A percentile compares a stretch with the other conserved stretches of the same genome.
These are phyloP conservation scores for Drosophila virilis DNA, from an alignment of 1,140 invertebrate genomes.

Conservation along the genomic window DNA sequence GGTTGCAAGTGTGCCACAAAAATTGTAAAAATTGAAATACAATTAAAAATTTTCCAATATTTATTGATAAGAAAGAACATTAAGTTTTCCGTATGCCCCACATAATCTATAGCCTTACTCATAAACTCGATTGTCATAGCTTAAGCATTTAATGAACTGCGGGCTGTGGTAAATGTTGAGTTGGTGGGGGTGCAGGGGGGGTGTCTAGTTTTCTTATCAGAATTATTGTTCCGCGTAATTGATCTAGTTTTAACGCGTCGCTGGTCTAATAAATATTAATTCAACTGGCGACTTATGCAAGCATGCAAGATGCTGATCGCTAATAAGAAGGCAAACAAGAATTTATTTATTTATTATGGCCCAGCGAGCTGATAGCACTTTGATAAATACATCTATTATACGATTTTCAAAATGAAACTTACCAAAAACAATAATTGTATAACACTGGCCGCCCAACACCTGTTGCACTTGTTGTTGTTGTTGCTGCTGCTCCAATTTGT, in stretches of 20 bases:
- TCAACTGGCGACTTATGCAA: slow-evolving; percentile 42
- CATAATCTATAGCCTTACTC: slow-evolving; percentile 15
- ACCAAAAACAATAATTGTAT: slow-evolving; percentile 44
- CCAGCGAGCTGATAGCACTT: not conserved
- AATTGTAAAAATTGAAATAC: not conserved
- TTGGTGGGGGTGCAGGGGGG: too few relatives aligned
- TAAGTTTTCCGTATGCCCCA: slow-evolving; percentile 15
- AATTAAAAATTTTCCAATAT: not conserved
- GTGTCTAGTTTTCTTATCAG: slow-evolving; percentile 51
- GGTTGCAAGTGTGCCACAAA: not conserved
- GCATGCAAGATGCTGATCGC: slow-evolving; percentile 62
- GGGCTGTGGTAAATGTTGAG: too few relatives aligned
- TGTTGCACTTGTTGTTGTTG: slow-evolving; percentile 35
- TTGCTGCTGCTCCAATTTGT: slow-evolving; percentile 55
- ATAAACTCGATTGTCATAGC: slow-evolving; percentile 17
- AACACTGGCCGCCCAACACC: slow-evolving; percentile 41
- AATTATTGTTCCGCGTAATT: slow-evolving; percentile 64
- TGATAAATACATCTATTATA: slow-evolving; percentile 13
- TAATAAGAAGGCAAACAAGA: slow-evolving; percentile 64
- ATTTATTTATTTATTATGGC: slow-evolving; percentile 19
- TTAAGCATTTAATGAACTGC: slow-evolving; percentile 35
- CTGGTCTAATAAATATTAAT: slow-evolving; percentile 66
- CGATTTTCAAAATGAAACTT: slow-evolving; percentile 49
- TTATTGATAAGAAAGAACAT: slow-evolving; percentile 31
- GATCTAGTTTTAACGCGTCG: slow-evolving; percentile 59